phyloP scores from a whole-genome alignment of 2,888 invertebrate species.

The Quadriops clusia region DNA sequence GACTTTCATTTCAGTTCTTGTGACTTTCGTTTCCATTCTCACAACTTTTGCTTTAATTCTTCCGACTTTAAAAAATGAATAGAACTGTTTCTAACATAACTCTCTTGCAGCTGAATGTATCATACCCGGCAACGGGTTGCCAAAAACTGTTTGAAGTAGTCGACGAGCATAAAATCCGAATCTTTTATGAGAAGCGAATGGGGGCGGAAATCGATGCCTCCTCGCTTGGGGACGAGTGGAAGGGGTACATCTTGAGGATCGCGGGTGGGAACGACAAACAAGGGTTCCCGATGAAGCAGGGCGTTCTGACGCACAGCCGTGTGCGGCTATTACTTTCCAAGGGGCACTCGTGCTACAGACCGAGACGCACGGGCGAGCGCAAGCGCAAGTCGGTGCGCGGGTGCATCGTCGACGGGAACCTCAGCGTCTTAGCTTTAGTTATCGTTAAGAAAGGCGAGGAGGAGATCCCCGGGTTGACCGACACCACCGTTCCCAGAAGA shows the following conservation, averaged over 20 bases:
- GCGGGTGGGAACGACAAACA: slow-evolving; percentile 99
- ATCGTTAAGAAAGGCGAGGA: slow-evolving; percentile 92
- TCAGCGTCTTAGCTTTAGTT: slow-evolving; percentile 89
- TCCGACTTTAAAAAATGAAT: too few species aligned
- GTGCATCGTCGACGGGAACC: slow-evolving; percentile 95
- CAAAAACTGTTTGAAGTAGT: slow-evolving; percentile 96
- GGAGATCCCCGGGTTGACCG: slow-evolving; percentile 94
- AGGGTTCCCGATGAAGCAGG: slow-evolving; percentile 99
- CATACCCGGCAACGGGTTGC: slow-evolving; percentile 96
- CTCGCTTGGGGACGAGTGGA: slow-evolving; percentile 96
- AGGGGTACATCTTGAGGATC: slow-evolving; percentile 91
- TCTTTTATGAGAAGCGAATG: slow-evolving; percentile 99
- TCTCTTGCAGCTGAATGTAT: slow-evolving; percentile 80
- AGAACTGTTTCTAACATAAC: too few species aligned
- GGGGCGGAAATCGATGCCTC: slow-evolving; percentile 94
- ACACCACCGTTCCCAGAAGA: slow-evolving; percentile 85
- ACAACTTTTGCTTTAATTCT: too few species aligned
- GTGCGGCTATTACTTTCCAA: slow-evolving; percentile 91
- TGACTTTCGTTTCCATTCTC: too few species aligned
- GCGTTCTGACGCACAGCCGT: slow-evolving; percentile 89
- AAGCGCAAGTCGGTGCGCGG: slow-evolving; percentile 98
- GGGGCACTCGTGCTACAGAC: slow-evolving; percentile 93
- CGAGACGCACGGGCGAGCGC: slow-evolving; percentile 89
- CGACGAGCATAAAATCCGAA: slow-evolving; percentile 94
- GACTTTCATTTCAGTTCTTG: too few species aligned